phyloP scores from a whole-genome alignment of 2,888 invertebrate species.

The Hirtodrosophila alboralis region DNA sequence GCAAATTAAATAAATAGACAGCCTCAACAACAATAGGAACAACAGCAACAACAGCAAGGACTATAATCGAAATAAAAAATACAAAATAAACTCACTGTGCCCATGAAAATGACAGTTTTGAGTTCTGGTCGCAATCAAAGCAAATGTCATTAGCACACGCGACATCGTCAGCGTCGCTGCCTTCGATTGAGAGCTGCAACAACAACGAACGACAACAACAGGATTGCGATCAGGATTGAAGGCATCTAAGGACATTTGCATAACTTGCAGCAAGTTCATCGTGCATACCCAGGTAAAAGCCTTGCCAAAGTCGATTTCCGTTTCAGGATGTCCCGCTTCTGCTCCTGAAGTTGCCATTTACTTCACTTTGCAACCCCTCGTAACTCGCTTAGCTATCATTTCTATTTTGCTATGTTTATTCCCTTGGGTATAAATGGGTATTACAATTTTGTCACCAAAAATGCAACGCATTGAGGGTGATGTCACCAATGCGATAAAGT shows the following conservation, averaged over 20 bases:
- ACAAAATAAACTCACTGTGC: slow-evolving; percentile 14
- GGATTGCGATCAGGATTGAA: slow-evolving; percentile 17
- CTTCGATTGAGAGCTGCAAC: slow-evolving; percentile 55
- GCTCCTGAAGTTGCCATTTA: neutral
- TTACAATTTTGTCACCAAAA: too few relatives aligned
- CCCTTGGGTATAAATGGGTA: too few relatives aligned
- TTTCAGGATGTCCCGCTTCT: slow-evolving; percentile 30
- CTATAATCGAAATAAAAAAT: slow-evolving; percentile 9
- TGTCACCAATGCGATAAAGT: too few relatives aligned
- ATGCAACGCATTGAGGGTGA: too few relatives aligned
- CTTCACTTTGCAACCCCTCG: neutral
- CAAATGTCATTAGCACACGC: slow-evolving; percentile 78
- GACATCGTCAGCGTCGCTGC: slow-evolving; percentile 33
- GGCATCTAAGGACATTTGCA: slow-evolving; percentile 63
- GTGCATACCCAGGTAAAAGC: slow-evolving; percentile 68
- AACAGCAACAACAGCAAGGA: slow-evolving; percentile 5
- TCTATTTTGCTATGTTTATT: slow-evolving; percentile 74
- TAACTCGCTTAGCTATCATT: slow-evolving; percentile 58
- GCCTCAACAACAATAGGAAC: slow-evolving; percentile 18
- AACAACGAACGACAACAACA: slow-evolving; percentile 22
- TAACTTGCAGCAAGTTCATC: slow-evolving; percentile 69
- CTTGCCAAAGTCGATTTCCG: slow-evolving; percentile 76
- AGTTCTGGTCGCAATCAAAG: slow-evolving; percentile 71
- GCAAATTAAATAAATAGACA: slow-evolving; percentile 80
- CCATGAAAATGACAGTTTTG: slow-evolving; percentile 68